A percentile compares a stretch with the other conserved stretches of the same genome.
Evolutionary conservation across 2,797 vertebrate species (phyloP).

Genomic region (Galaxias olidus): DNA sequence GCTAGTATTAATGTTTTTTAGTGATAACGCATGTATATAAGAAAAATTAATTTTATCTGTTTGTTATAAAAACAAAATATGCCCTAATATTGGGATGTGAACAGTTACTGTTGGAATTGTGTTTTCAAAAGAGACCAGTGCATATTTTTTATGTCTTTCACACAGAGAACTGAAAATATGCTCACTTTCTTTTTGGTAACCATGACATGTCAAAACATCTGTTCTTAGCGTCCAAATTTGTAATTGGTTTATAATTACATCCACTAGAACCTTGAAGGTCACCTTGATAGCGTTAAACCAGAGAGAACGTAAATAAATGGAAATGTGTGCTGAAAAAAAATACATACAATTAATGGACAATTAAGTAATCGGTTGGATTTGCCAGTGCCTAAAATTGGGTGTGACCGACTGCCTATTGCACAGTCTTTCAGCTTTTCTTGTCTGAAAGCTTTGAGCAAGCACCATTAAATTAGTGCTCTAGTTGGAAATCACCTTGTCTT

Average conservation of each 20-base stretch:
- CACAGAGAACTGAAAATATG: constrained; percentile 9
- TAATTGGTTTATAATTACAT: constrained; percentile 56
- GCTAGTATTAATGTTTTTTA: no score
- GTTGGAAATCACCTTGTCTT: constrained; percentile 47
- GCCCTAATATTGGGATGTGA: no score
- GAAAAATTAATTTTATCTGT: no score
- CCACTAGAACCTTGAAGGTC: constrained; percentile 54
- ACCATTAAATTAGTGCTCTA: constrained; percentile 32
- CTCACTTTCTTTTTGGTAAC: constrained; percentile 24
- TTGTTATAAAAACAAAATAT: no score
- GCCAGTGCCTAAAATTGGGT: constrained; percentile 33
- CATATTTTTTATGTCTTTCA: no score
- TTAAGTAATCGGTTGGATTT: constrained; percentile 51
- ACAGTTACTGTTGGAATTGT: no score
- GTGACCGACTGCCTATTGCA: constrained; percentile 27
- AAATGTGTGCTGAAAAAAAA: constrained; percentile 1
- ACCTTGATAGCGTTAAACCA: constrained; percentile 43
- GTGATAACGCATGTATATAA: no score
- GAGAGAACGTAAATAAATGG: constrained; percentile 4
- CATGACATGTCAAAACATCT: constrained; percentile 41
- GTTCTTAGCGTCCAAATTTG: constrained; percentile 38
- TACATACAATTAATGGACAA: constrained; percentile 52
- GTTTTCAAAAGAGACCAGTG: no score
- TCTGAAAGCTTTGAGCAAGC: background rate
- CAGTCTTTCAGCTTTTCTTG: constrained; percentile 1